phyloP scores from a whole-genome alignment of 2,113 vertebrate genomes.

The Heterotilapia buettikoferi region DNA sequence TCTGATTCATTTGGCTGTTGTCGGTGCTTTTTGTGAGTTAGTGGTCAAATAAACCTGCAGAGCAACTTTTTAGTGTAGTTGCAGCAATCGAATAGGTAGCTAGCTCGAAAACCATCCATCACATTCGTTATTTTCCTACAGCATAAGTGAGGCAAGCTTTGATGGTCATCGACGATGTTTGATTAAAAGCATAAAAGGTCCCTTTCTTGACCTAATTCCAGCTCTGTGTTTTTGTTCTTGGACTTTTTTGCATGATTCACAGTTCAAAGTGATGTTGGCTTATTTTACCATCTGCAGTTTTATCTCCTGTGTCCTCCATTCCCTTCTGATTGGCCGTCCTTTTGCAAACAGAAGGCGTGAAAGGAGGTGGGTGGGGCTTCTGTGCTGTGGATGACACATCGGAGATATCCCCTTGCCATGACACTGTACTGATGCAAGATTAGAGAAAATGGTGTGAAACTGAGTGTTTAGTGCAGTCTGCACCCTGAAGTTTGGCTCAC shows the following conservation, averaged over 20 bases:
- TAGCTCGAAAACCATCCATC: background rate
- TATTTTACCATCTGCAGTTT: background rate
- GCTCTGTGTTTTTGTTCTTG: background rate
- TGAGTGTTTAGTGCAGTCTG: background rate
- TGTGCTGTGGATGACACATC: background rate
- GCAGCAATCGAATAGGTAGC: background rate
- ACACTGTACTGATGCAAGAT: background rate
- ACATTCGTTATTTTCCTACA: rapidly evolving
- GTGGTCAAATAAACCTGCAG: background rate
- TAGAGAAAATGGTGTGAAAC: background rate
- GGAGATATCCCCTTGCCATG: background rate
- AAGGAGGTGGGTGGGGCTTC: background rate
- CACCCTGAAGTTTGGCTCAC: background rate
- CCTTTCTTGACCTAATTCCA: background rate
- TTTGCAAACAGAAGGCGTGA: rapidly evolving
- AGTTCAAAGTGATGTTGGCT: background rate
- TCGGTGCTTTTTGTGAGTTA: rapidly evolving
- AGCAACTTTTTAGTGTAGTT: background rate
- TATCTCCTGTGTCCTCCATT: background rate
- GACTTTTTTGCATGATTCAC: background rate
- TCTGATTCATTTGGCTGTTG: background rate
- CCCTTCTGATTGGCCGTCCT: background rate
- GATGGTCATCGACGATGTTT: background rate
- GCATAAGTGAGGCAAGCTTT: rapidly evolving
- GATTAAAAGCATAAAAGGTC: background rate